Percentiles rank a stretch among this genome's conserved stretches.
Conservation (phyloP, 2,113 vertebrate species). For the Steatornis caripensis region DNA sequence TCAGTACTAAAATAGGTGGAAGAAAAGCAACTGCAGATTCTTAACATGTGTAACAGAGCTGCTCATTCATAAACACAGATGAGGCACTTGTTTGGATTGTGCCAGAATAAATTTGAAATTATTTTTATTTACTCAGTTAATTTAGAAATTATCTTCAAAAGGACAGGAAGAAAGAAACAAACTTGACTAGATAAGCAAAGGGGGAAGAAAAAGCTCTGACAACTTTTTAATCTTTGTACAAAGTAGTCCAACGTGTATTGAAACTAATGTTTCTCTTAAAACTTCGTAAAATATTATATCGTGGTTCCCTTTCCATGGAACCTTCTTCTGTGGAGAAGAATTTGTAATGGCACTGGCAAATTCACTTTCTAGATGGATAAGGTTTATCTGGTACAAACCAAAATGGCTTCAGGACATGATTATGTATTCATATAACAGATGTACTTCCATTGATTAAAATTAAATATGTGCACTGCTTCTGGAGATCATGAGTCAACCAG, state of each 20-base stretch:
- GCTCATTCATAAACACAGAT: not conserved
- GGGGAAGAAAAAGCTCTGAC: not conserved
- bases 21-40: slow-evolving; percentile 25
- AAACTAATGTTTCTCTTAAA: not conserved
- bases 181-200: not conserved
- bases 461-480: not conserved
- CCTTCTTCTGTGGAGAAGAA: not conserved
- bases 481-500: not conserved
- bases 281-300: not conserved
- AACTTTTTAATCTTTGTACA: not conserved
- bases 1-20: not conserved
- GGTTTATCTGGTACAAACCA: not conserved
- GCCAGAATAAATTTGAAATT: not conserved
- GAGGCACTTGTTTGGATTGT: not conserved
- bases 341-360: not conserved
- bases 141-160: slow-evolving; percentile 28
- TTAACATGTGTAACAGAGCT: not conserved
- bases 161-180: not conserved
- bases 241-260: not conserved
- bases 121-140: slow-evolving; percentile 11
- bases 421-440: not conserved
- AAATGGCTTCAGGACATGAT: not conserved
- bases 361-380: not conserved
- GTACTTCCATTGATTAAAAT: not conserved
- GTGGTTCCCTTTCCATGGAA: not conserved